Evolutionary conservation across 1,140 invertebrate genomes (phyloP), one percentile per base, ranked within the genome.

Genomic region (Monomorium pharaonis): DNA sequence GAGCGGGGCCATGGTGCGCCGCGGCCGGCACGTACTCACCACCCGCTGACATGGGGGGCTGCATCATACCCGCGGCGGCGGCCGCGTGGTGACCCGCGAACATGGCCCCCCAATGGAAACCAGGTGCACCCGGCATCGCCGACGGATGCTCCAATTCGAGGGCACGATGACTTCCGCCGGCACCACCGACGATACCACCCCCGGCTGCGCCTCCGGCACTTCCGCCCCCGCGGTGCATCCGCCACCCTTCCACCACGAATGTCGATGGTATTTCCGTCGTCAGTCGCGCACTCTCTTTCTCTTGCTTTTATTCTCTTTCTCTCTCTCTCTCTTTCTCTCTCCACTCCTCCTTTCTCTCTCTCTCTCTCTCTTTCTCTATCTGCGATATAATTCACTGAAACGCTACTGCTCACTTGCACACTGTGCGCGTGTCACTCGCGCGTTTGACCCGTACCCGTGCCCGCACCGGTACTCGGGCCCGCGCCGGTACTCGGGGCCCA

Each of bases 31-130:
- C 93, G 92, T 96, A 96, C 85, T 97, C 96, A 70, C 87, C 91
- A 21, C 88, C 88, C 37, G 92, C 91, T 21, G 90, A 90, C 75
- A 94, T 87, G 60, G 94, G 92, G 51, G 93, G 92, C 86, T 95
- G 94, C 94, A 95, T 97, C 95, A 95, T 96, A 93, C 96, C 96
- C 93, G 96, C 96, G 94, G 94, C 96, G 93, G 91, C 96, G 92
- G 94, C 95, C 92, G 93, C 96, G 24, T 94, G 94, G 88, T 96
- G 95, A 6, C 93, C 94, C 44, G 94, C 95, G 74, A 95, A 94
- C 90, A 95, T 93, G 76, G 94, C 94, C 62, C 95, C 94, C 94
- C 95, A 95, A 51, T 93, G 94, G 90, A 95, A 93, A 75, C 94
- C 92, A 21, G 94, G 91, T 72, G 93, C 91, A 51, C 93, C 93